Base-by-base conservation (phyloP, 2,888 invertebrate species). In the Gnatocerus cornutus region DNA sequence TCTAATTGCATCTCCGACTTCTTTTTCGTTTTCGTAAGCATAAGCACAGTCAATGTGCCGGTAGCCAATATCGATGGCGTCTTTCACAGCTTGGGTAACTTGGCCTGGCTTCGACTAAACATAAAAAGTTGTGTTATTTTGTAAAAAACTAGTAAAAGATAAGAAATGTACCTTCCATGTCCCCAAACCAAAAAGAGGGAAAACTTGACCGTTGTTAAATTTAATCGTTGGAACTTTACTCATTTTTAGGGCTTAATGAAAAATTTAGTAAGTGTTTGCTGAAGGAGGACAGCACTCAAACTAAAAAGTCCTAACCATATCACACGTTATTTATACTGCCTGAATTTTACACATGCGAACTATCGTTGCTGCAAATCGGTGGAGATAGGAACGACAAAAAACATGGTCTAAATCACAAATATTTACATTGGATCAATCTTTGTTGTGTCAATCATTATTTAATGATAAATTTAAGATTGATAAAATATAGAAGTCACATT, bases 61-160 rank as follows among this genome's bases (percentile, higher is more conserved):
- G 78, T 93, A 94, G 0, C 94, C 94, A 16, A 88, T 83, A 73
- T 92, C 91, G 55, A 94, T 90, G 0, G 93, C 93, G 76, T 90
- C 88, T 52, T 89, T 88, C 1, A 92, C 86, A 0, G 90, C 90
- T 67, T 90, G 88, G 0, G 86, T 86, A 0, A 89, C 90, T 79
- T 88, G 87, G 30, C 89, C 90, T 13, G 88, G 87, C 74, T 88
- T 87, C 0, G 91, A 90, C 92, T 92, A 75, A 29, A 61, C 8
- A 16, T 3, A 10, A 14, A 41, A 41, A n/a, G n/a, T n/a, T n/a
- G n/a, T n/a, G 13, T 33, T 30, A 53, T 0, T 13, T 3, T 53
- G 10, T 29, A 29, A n/a, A 33, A 33, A 33, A 33, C 6, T 39
- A 37, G 33, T 33, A 33, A 33, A 33, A 33, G 33, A 33, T n/a